These are phyloP conservation scores for Conus ventricosus DNA, from an alignment of 1,140 invertebrate species.

Conservation along the genomic window DNA sequence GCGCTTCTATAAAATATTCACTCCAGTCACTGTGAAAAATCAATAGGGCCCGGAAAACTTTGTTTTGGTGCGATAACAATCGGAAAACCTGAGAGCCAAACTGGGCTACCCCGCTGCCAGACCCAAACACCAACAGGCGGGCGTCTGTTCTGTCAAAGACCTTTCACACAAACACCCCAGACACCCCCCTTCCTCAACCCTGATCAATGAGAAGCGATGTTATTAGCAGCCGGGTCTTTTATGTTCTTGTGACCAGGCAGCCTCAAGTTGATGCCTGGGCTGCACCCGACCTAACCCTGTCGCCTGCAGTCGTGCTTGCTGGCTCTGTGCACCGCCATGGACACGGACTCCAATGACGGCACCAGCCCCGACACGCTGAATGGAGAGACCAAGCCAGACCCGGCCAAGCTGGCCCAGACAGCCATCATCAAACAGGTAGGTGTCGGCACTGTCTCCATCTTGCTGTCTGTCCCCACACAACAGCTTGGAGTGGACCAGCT, in stretches of 20 bases:
- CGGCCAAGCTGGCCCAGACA: conserved; percentile 70
- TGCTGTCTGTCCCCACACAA: not conserved
- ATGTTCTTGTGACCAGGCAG: conserved; percentile 18
- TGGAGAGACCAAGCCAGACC: conserved; percentile 71
- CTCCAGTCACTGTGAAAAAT: conserved; percentile 28
- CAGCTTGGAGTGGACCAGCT: not conserved
- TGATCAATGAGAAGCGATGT: conserved; percentile 38
- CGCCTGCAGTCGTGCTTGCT: conserved; percentile 3
- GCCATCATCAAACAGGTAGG: conserved; percentile 75
- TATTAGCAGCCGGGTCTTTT: conserved; percentile 33
- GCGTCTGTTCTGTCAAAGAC: not conserved
- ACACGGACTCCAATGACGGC: conserved; percentile 70
- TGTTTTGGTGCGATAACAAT: conserved; percentile 5
- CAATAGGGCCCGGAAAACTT: conserved; percentile 28
- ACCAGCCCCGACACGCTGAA: conserved; percentile 66
- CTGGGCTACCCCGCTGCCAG: too few species aligned
- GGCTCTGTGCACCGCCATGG: conserved; percentile 56
- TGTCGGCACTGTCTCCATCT: not conserved
- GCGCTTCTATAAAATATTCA: conserved; percentile 39
- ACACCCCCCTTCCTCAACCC: not conserved
- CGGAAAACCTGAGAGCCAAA: not conserved
- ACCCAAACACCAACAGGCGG: not conserved
- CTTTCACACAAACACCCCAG: not conserved
- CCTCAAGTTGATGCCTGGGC: conserved; percentile 46
- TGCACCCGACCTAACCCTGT: conserved; percentile 29